Percentiles rank a stretch among this genome's conserved stretches.
Conservation (phyloP, 2,797 vertebrate genomes). For the Hephaestus fuliginosus region DNA sequence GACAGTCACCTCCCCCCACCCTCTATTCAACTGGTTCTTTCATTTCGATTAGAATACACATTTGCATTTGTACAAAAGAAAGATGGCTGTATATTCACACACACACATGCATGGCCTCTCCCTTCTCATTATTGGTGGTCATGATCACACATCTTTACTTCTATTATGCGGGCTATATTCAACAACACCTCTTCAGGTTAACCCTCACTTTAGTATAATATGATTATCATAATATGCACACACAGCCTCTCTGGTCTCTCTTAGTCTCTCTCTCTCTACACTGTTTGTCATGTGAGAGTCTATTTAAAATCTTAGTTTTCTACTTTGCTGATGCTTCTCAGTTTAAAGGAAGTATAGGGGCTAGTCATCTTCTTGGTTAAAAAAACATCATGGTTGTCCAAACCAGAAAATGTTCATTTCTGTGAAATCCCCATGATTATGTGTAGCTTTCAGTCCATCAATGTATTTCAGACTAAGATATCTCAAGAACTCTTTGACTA, state of each 20-base stretch:
- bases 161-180: not conserved
- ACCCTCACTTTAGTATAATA: conserved; percentile 21
- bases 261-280: too few relatives aligned
- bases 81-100: not conserved
- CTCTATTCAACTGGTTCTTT: not conserved
- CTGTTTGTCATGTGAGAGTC: not conserved
- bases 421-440: too few relatives aligned
- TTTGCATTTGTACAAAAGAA: conserved; percentile 6
- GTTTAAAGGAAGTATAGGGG: not conserved
- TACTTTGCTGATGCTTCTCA: not conserved
- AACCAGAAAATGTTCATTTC: too few relatives aligned
- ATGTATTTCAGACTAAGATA: too few relatives aligned
- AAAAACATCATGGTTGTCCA: not conserved
- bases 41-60: not conserved
- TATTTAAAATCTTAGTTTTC: not conserved
- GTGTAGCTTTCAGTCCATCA: too few relatives aligned
- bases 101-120: not conserved
- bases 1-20: too few relatives aligned
- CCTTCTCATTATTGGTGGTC: conserved; percentile 22
- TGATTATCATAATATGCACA: not conserved
- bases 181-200: conserved; percentile 13
- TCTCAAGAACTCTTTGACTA: too few relatives aligned
- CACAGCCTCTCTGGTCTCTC: not conserved
- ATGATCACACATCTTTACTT: conserved; percentile 15
- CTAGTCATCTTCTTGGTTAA: not conserved